Percentiles rank a stretch among this genome's conserved stretches.
phyloP scores from a whole-genome alignment of 2,888 invertebrate species.

The Oscheius sp. region DNA sequence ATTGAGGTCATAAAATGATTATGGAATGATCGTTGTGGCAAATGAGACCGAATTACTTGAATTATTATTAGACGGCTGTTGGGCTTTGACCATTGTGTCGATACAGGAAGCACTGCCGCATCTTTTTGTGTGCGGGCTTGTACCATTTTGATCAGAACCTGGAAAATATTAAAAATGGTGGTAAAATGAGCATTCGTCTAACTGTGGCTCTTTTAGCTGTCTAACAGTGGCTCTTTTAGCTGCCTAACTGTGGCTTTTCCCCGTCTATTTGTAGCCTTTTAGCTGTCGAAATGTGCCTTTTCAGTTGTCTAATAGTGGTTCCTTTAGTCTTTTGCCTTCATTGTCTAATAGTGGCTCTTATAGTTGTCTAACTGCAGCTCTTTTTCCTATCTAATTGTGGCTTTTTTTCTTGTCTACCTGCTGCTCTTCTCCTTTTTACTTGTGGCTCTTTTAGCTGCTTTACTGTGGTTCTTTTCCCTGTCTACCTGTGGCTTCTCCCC shows the following conservation, averaged over 20 bases:
- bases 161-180: neutral
- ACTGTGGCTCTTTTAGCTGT: too few species aligned
- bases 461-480: too few species aligned
- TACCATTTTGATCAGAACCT: constrained; percentile 20
- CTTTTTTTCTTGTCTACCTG: too few species aligned
- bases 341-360: neutral
- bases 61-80: constrained; percentile 5
- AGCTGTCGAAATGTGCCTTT: too few species aligned
- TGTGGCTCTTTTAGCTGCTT: too few species aligned
- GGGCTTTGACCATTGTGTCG: constrained; percentile 29
- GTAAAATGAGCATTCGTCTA: too few species aligned
- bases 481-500: too few species aligned
- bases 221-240: too few species aligned
- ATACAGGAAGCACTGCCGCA: constrained; percentile 8
- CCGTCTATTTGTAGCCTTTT: neutral
- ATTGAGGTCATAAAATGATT: neutral
- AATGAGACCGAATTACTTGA: neutral
- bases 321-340: neutral
- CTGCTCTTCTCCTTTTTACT: neutral
- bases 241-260: too few species aligned
- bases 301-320: too few species aligned
- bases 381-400: too few species aligned
- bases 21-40: constrained; percentile 28
- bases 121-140: constrained; percentile 1
- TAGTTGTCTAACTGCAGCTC: too few species aligned